A percentile compares a stretch with the other conserved stretches of the same genome.
Conservation (phyloP, 2,888 invertebrate species). For the Cantharis lateralis region DNA sequence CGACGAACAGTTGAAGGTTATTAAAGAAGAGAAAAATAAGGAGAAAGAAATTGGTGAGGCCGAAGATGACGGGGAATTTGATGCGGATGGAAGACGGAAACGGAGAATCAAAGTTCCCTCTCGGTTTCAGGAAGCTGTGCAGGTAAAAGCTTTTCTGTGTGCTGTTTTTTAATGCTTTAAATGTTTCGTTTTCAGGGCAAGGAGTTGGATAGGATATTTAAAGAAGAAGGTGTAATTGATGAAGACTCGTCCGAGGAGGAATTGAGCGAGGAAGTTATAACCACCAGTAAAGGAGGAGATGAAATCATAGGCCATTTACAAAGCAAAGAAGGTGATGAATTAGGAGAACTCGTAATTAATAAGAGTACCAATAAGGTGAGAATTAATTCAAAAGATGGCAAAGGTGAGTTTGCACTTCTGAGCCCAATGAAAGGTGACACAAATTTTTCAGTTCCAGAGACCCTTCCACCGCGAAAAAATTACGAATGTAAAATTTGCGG, state of each 20-base stretch:
- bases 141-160: constrained; percentile 50
- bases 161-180: neutral
- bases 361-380: constrained; percentile 43
- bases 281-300: constrained; percentile 32
- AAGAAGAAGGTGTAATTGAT: constrained; percentile 73
- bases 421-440: neutral
- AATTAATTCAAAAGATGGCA: constrained; percentile 30
- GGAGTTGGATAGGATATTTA: constrained; percentile 74
- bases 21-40: constrained; percentile 40
- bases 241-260: constrained; percentile 61
- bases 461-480: constrained; percentile 42
- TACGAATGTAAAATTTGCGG: constrained; percentile 61
- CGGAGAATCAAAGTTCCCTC: constrained; percentile 69
- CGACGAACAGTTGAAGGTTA: constrained; percentile 32
- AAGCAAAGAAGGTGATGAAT: constrained; percentile 62
- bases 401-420: constrained; percentile 40
- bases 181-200: constrained; percentile 61
- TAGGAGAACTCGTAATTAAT: constrained; percentile 67
- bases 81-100: constrained; percentile 62
- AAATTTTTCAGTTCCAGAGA: neutral
- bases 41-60: constrained; percentile 35
- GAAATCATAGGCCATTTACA: constrained; percentile 72
- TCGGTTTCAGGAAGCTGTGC: constrained; percentile 64
- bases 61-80: constrained; percentile 45
- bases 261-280: constrained; percentile 42